Evolutionary conservation across 2,888 invertebrate genomes (phyloP), one percentile per base, ranked within the genome.

Genomic region (Anorthoa munda): DNA sequence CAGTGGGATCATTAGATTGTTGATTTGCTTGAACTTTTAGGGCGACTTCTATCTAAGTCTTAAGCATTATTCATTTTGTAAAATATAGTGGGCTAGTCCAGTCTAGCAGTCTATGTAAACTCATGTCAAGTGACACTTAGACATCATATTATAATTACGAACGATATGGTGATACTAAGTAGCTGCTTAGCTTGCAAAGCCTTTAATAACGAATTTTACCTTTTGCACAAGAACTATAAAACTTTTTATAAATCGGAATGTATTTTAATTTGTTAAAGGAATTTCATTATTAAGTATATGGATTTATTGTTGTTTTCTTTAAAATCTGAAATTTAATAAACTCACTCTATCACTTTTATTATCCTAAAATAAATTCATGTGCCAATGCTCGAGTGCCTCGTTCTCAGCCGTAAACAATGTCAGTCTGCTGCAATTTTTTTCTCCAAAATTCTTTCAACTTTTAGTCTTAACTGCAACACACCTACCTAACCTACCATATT

Each of bases 381-480:
- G n/a, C n/a, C n/a, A n/a, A 46, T 2, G 26, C 15, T 51, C 17
- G 45, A 70, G n/a, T 50, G 21, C 13, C 12, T 72, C 21, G 12
- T 53, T 17, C 11, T 12, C 13, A 48, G 51, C 13, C 39, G 18
- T 26, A 31, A 53, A 71, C 13, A 45, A 67, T 56, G 15, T 21
- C 31, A 39, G 23, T 26, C 45, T 46, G 23, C 31, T 58, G 45
- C 18, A n/a, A n/a, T n/a, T n/a, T n/a, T n/a, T n/a, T n/a, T n/a
- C n/a, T n/a, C n/a, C n/a, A n/a, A n/a, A n/a, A n/a, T n/a, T n/a
- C n/a, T n/a, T n/a, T n/a, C n/a, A n/a, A n/a, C 17, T 13, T 69
- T 21, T 21, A 70, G 18, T 50, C 21, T 18, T 77, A 39, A 9
- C 31, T 39, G 45, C 50, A 31, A 61, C 26, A 65, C 67, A 21